These are phyloP conservation scores for Parnassius smintheus DNA, from an alignment of 2,888 invertebrate genomes.

Conservation along the genomic window DNA sequence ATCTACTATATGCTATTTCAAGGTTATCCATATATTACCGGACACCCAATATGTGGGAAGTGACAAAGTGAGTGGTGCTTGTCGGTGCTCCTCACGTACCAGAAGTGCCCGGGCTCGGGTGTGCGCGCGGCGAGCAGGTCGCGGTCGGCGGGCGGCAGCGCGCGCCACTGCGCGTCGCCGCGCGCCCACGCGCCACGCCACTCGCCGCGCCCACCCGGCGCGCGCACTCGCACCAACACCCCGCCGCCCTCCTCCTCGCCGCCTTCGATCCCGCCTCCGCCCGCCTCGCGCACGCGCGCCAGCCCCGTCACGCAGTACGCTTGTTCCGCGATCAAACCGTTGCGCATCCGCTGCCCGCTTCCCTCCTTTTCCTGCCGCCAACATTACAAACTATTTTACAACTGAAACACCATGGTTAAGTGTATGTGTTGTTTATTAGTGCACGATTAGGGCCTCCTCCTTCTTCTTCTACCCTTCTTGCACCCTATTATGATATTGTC, in stretches of 20 bases:
- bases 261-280: constrained; percentile 33
- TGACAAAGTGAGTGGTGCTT: no score
- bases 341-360: constrained; percentile 64
- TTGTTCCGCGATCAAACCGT: constrained; percentile 84
- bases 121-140: constrained; percentile 81
- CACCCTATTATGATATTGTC: no score
- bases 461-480: no score
- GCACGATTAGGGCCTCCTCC: no score
- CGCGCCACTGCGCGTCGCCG: constrained; percentile 85
- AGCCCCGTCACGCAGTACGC: constrained; percentile 87
- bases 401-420: no score
- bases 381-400: no score
- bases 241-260: constrained; percentile 65
- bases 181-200: constrained; percentile 89
- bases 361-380: constrained; percentile 22
- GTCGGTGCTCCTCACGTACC: constrained; percentile 33
- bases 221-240: constrained; percentile 83
- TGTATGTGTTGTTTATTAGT: no score
- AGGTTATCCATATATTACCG: no score
- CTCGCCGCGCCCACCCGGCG: constrained; percentile 86
- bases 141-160: constrained; percentile 82
- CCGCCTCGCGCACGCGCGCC: constrained; percentile 81
- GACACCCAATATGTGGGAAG: no score
- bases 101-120: constrained; percentile 41
- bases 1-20: no score